Evolutionary conservation across 2,888 invertebrate species (phyloP).

Genomic region (Parthenolecanium corni): DNA sequence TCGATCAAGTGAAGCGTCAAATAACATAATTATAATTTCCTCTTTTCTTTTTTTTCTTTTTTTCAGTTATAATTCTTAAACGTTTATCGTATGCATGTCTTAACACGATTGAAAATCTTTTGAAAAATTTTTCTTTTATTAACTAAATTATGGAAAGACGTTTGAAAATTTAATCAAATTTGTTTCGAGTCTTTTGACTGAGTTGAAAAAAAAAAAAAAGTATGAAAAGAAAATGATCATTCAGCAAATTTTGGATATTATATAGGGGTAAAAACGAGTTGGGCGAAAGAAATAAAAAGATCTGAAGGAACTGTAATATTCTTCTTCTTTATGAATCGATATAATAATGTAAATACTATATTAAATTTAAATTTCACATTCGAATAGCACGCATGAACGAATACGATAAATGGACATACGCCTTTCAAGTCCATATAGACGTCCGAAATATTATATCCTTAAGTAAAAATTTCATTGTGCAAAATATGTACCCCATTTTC

Average conservation of each 20-base stretch:
- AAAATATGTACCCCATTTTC: constrained; percentile 6
- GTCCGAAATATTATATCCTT: constrained; percentile 4
- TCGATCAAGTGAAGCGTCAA: neutral
- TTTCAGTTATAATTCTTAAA: neutral
- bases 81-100: neutral
- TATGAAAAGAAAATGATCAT: neutral
- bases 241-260: neutral
- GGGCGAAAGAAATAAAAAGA: neutral
- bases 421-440: neutral
- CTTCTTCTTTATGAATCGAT: constrained; percentile 5
- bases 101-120: neutral
- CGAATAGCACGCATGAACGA: constrained; percentile 15
- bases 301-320: neutral
- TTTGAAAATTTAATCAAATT: neutral
- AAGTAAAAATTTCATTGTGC: constrained; percentile 3
- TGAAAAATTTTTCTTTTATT: neutral
- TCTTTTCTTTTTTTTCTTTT: neutral
- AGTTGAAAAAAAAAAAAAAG: neutral
- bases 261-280: neutral
- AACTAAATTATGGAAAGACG: neutral
- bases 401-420: constrained; percentile 13
- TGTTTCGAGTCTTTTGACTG: neutral
- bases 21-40: constrained; percentile 6
- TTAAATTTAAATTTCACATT: constrained; percentile 21
- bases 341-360: constrained; percentile 4